phyloP scores from a whole-genome alignment of 2,113 vertebrate species.

The Phyllopteryx taeniolatus region DNA sequence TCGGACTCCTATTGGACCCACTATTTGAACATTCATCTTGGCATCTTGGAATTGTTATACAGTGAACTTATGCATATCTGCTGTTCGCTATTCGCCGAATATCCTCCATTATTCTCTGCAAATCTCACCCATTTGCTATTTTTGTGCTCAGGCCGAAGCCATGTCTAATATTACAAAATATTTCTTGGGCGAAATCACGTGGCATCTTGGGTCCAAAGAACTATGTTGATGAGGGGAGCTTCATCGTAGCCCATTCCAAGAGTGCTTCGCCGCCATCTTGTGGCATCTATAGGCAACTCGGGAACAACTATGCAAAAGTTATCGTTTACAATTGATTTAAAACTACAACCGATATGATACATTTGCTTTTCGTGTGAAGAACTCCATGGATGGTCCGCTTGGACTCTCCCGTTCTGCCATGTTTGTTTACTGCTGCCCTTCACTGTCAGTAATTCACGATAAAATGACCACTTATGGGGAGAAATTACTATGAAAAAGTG shows the following conservation, averaged over 20 bases:
- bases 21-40: no score
- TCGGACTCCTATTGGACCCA: no score
- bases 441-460: not conserved
- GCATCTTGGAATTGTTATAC: no score
- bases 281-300: not conserved
- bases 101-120: not conserved
- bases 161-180: not conserved
- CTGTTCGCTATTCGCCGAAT: no score
- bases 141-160: no score
- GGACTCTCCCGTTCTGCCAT: not conserved
- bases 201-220: not conserved
- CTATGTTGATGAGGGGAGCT: not conserved
- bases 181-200: no score
- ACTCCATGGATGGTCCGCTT: not conserved
- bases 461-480: not conserved
- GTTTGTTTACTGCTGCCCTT: conserved; percentile 7
- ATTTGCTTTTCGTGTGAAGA: not conserved
- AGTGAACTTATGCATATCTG: no score
- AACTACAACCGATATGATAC: not conserved
- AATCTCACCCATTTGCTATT: not conserved
- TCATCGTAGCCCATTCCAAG: not conserved
- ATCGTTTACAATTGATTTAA: not conserved
- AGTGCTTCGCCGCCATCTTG: not conserved
- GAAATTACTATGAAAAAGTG: not conserved
- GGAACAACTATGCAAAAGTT: not conserved